These are phyloP conservation scores for Syngnathus rostellatus DNA, from an alignment of 2,797 vertebrate genomes.

Conservation along the genomic window DNA sequence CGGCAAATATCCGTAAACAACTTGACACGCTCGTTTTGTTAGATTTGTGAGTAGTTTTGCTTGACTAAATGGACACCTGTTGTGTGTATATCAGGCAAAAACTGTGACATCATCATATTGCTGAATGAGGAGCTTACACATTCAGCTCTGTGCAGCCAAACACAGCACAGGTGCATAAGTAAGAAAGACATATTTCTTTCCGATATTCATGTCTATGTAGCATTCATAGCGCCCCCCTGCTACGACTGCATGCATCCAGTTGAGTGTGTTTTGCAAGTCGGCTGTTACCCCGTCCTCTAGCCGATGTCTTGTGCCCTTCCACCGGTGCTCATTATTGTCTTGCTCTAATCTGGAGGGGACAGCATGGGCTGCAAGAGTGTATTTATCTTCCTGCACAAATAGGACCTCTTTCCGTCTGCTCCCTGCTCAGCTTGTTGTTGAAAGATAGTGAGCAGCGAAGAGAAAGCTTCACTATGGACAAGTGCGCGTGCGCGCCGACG, in stretches of 20 bases:
- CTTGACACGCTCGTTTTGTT: constrained; percentile 19
- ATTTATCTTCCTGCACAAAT: constrained; percentile 76
- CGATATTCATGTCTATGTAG: not conserved
- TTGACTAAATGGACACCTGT: constrained; percentile 17
- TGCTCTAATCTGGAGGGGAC: constrained; percentile 67
- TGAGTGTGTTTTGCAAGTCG: constrained; percentile 40
- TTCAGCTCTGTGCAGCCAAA: constrained; percentile 3
- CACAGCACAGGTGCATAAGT: not conserved
- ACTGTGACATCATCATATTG: constrained; percentile 27
- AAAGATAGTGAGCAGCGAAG: constrained; percentile 69
- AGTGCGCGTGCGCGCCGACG: constrained; percentile 14
- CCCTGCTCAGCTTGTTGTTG: constrained; percentile 72
- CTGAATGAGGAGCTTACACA: constrained; percentile 15
- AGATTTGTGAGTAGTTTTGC: constrained; percentile 27
- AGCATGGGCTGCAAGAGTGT: constrained; percentile 64
- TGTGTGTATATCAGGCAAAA: constrained; percentile 16
- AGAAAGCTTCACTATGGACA: constrained; percentile 38
- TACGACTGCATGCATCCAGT: not conserved
- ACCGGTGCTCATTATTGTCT: constrained; percentile 62
- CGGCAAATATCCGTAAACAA: constrained; percentile 33
- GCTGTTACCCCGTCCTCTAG: constrained; percentile 57
- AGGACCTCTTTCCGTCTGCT: constrained; percentile 72
- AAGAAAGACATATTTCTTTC: not conserved
- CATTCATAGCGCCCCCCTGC: not conserved
- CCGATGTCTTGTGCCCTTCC: constrained; percentile 61